phyloP scores from a whole-genome alignment of 2,113 vertebrate genomes.

The Zosterops lateralis region DNA sequence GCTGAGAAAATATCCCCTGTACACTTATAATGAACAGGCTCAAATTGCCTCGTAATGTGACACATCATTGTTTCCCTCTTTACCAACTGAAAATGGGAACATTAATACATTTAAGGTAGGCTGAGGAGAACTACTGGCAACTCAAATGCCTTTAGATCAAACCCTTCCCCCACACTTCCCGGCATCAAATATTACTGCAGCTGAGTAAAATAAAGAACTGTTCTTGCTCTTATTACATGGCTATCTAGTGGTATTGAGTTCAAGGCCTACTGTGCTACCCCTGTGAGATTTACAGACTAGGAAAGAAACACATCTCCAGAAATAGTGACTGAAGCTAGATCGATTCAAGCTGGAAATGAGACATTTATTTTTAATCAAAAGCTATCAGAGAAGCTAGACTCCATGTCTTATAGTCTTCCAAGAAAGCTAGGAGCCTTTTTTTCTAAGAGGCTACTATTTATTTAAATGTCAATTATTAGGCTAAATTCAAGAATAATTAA shows the following conservation, averaged over 20 bases:
- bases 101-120: background rate
- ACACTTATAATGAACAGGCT: background rate
- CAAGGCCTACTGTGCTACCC: background rate
- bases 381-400: background rate
- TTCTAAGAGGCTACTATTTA: background rate
- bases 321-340: background rate
- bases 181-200: background rate
- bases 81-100: background rate
- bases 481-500: background rate
- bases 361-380: conserved; percentile 36
- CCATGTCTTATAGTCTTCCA: background rate
- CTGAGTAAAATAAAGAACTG: background rate
- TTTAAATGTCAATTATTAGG: background rate
- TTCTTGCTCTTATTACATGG: background rate
- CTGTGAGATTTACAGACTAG: background rate
- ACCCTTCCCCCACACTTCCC: background rate
- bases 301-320: background rate
- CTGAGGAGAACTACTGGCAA: background rate
- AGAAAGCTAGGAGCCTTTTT: background rate
- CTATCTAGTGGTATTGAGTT: background rate
- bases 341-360: background rate
- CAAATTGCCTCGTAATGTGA: conserved; percentile 3
- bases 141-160: background rate
- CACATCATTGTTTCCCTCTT: background rate
- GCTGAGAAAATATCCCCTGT: background rate